phyloP scores from a whole-genome alignment of 2,113 vertebrate genomes.

The Osmerus mordax region DNA sequence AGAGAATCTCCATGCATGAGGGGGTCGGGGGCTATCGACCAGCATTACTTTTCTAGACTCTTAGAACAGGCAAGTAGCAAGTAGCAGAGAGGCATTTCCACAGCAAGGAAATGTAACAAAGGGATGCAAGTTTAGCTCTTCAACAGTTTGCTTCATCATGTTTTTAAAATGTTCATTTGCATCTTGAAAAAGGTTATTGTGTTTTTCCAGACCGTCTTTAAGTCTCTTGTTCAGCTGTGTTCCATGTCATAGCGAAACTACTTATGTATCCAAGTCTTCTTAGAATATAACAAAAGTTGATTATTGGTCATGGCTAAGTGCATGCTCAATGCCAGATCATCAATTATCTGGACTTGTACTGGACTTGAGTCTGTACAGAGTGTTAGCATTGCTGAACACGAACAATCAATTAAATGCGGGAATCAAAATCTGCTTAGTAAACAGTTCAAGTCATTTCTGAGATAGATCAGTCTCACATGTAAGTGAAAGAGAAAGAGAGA shows the following conservation, averaged over 20 bases:
- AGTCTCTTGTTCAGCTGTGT: too few species aligned
- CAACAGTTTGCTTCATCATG: background rate
- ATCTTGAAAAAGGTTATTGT: background rate
- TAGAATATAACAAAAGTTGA: background rate
- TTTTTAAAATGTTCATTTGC: background rate
- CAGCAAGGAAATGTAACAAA: constrained; percentile 1
- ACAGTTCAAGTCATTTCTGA: background rate
- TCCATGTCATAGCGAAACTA: background rate
- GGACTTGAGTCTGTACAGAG: too few species aligned
- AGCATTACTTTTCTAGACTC: constrained; percentile 25
- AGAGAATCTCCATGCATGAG: constrained; percentile 44
- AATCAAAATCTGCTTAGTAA: background rate
- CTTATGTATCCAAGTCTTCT: background rate
- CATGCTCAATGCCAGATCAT: constrained; percentile 39
- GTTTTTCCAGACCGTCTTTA: background rate
- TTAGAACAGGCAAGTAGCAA: constrained; percentile 32
- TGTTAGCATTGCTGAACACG: background rate
- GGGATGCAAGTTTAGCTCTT: constrained; percentile 23
- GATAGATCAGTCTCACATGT: background rate
- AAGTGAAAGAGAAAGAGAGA: background rate
- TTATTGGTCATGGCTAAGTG: constrained; percentile 4
- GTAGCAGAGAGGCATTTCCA: constrained; percentile 30
- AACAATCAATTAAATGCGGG: background rate
- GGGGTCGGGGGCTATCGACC: constrained; percentile 13
- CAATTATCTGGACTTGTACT: constrained; percentile 12